Conservation (phyloP, 1,140 invertebrate species). For the Cyrtorhinus lividipennis region DNA sequence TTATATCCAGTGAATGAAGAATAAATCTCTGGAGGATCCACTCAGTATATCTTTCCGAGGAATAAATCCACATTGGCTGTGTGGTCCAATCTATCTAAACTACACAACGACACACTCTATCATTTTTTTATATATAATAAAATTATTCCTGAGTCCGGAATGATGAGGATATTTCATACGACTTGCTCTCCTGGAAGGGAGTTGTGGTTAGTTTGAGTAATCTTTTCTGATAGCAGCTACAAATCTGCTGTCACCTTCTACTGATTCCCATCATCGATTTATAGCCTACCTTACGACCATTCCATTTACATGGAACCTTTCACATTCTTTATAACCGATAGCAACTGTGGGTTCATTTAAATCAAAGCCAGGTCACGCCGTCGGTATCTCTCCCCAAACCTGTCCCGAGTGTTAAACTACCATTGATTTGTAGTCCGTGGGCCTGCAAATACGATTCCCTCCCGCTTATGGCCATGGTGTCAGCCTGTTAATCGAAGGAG, state of each 20-base stretch:
- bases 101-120: slow-evolving; percentile 7
- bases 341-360: slow-evolving; percentile 7
- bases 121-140: slow-evolving; percentile 14
- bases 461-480: neutral
- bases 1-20: slow-evolving; percentile 11
- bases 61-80: slow-evolving; percentile 15
- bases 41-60: slow-evolving; percentile 8
- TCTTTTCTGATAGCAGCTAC: slow-evolving; percentile 3
- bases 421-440: neutral
- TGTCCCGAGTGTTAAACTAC: neutral
- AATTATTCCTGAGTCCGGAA: slow-evolving; percentile 8
- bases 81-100: slow-evolving; percentile 12
- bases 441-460: neutral
- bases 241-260: slow-evolving; percentile 9
- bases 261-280: slow-evolving; percentile 15
- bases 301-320: slow-evolving; percentile 13
- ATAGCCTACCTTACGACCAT: slow-evolving; percentile 3
- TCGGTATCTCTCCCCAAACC: neutral
- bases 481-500: neutral
- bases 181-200: neutral
- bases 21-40: slow-evolving; percentile 10
- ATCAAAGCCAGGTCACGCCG: slow-evolving; percentile 3
- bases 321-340: slow-evolving; percentile 3
- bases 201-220: slow-evolving; percentile 11
- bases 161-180: slow-evolving; percentile 11